These are phyloP conservation scores for Cuculus canorus DNA, from an alignment of 2,797 vertebrate genomes.

Conservation along the genomic window DNA sequence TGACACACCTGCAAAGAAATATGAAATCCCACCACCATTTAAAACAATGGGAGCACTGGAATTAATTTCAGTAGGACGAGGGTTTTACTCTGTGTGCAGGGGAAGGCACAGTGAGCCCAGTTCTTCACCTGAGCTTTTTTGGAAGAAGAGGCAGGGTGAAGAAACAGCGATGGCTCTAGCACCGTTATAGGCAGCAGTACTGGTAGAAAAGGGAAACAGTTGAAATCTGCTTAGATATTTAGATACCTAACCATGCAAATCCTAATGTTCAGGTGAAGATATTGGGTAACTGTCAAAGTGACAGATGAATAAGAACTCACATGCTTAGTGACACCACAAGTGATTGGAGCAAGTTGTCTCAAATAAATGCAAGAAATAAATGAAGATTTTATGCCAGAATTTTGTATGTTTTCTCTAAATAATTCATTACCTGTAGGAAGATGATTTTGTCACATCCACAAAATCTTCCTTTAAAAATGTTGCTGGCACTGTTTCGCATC, in stretches of 20 bases:
- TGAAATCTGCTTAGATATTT: neutral
- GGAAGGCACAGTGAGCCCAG: neutral
- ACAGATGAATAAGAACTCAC: neutral
- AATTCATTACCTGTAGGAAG: neutral
- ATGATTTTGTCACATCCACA: neutral
- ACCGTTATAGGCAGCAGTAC: neutral
- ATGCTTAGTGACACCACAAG: neutral
- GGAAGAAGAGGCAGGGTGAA: neutral
- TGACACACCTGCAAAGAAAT: conserved; percentile 47
- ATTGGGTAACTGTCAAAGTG: neutral
- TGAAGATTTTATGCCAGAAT: neutral
- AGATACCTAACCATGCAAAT: neutral
- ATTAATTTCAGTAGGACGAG: neutral
- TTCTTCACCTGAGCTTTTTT: neutral
- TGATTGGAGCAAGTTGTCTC: neutral
- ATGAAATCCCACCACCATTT: neutral
- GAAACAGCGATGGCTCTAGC: neutral
- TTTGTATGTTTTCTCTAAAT: neutral
- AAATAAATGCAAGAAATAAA: neutral
- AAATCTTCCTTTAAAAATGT: neutral
- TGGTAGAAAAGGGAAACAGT: neutral
- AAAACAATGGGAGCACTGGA: conserved; percentile 4
- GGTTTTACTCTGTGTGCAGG: neutral
- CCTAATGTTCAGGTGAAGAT: neutral
- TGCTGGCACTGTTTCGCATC: neutral